Evolutionary conservation across 1,140 invertebrate species (phyloP), one percentile per base, ranked within the genome.

Genomic region (Habropoda laboriosa): DNA sequence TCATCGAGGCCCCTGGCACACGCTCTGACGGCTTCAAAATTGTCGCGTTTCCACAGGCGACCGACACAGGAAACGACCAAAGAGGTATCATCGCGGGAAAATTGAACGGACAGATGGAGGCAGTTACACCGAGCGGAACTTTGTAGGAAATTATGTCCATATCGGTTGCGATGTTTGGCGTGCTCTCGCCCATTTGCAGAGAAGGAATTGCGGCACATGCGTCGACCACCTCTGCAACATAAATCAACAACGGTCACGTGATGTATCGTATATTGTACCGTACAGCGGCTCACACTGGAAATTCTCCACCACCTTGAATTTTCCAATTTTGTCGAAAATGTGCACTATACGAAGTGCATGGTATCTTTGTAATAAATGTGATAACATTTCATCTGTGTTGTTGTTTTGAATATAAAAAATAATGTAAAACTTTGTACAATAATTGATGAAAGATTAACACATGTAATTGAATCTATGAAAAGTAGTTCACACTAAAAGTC

Each of bases 21-120:
- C 98, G 95, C 92, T 99, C 99, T 0, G 99, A 99, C 8, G 99
- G 99, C 93, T 97, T 97, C 53, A 97, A 92, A 75, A 97, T 92
- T 83, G 95, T 94, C 0, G 96, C 95, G 89, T 97, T 97, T 63
- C 99, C 99, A 82, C 97, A 98, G 8, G 98, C 98, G 24, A 99
- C 92, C 7, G 98, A 97, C 79, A 99, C 94, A 0, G 98, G 98
- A 93, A 99, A 99, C 96, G 99, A 99, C 99, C 99, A 99, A 2
- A 99, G 94, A 0, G 99, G 99, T 89, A 99, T 99, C 99, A 99
- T 99, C 49, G 99, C 99, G 0, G 99, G 99, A 92, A 99, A 99
- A 93, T 98, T 98, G 90, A 98, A 98, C 0, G 97, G 97, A 47
- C 97, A 97, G 87, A 99, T 98, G 51, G 98, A 98, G 87, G 92